Percentiles rank a stretch among this genome's conserved stretches.
Conservation (phyloP, 2,113 vertebrate genomes). For the Macquaria ambigua region DNA sequence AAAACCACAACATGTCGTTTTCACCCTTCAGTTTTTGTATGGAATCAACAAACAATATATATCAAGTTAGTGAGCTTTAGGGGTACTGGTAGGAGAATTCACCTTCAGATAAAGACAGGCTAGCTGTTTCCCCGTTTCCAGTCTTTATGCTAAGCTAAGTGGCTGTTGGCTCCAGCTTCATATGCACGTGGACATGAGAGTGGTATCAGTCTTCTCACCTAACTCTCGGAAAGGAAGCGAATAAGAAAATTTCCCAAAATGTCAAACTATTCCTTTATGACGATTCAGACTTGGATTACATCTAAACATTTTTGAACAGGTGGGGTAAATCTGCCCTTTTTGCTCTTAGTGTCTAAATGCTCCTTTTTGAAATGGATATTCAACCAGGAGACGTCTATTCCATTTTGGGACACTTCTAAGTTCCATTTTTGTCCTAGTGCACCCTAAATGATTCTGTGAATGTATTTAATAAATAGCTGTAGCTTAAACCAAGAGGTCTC, state of each 20-base stretch:
- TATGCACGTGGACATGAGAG: no score
- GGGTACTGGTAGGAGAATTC: no score
- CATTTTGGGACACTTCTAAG: background rate
- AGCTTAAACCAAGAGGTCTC: background rate
- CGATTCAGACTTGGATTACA: background rate
- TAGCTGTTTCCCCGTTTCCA: background rate
- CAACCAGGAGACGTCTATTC: background rate
- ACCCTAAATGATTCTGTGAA: background rate
- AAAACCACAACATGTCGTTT: no score
- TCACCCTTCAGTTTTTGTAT: no score
- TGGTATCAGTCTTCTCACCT: no score
- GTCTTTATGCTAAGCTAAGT: no score
- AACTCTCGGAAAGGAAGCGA: no score
- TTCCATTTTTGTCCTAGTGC: background rate
- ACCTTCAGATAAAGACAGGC: no score
- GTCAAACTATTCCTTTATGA: background rate
- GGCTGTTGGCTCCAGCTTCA: no score
- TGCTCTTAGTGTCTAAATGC: background rate
- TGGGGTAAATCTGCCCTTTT: background rate
- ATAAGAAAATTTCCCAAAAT: background rate
- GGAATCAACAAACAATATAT: no score
- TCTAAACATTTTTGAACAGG: background rate
- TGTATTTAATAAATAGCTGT: background rate
- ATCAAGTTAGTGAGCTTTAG: no score
- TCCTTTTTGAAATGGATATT: background rate